Conservation (phyloP, 1,140 invertebrate species). For the Helicoverpa zea region DNA sequence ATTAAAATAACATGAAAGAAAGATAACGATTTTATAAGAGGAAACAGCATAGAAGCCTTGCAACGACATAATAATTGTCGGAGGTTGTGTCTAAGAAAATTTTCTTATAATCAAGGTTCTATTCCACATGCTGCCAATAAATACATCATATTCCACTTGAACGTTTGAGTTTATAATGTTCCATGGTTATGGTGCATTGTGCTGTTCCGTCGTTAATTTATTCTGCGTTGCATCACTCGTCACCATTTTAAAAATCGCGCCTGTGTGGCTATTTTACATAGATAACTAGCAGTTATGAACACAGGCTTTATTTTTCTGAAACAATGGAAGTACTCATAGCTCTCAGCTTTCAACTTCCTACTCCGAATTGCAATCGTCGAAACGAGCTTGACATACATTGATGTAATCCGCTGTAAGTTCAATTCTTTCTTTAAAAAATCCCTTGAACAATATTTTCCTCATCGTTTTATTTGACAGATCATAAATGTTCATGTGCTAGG, state of each 20-base stretch:
- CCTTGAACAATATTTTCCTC: too few relatives aligned
- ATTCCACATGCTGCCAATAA: neutral
- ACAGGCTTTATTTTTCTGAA: constrained; percentile 28
- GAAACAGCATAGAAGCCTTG: neutral
- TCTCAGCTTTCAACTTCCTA: constrained; percentile 42
- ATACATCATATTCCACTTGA: constrained; percentile 2
- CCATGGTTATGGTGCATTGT: constrained; percentile 26
- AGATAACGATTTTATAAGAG: too few relatives aligned
- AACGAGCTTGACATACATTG: constrained; percentile 45
- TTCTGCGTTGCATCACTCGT: constrained; percentile 26
- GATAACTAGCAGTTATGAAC: constrained; percentile 5
- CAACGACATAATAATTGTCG: neutral
- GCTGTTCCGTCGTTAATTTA: constrained; percentile 23
- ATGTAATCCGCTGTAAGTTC: constrained; percentile 1
- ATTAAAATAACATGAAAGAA: too few relatives aligned
- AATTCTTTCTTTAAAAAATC: neutral
- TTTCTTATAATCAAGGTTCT: constrained; percentile 6
- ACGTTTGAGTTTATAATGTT: neutral
- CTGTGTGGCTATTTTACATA: constrained; percentile 6
- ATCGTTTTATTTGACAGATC: too few relatives aligned
- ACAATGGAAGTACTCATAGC: constrained; percentile 44
- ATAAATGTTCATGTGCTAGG: neutral
- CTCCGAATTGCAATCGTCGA: constrained; percentile 34
- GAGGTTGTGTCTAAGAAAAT: neutral
- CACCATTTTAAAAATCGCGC: constrained; percentile 8